These are phyloP conservation scores for Megaceryle alcyon DNA, from an alignment of 2,797 vertebrate species.

Conservation along the genomic window DNA sequence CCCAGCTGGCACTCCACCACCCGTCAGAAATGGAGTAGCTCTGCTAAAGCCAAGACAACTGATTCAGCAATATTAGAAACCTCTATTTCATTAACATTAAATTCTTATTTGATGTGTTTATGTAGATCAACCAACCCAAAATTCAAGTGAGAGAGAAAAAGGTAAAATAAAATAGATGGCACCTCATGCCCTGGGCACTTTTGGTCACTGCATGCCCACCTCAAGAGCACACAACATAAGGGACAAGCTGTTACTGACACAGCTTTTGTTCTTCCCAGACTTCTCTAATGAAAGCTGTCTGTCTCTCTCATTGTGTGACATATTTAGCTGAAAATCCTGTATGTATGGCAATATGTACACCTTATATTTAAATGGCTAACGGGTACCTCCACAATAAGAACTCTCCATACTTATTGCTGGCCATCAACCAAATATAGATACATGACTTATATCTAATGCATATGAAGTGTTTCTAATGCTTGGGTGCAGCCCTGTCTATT, in stretches of 20 bases:
- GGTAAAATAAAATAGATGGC: background rate
- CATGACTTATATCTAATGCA: background rate
- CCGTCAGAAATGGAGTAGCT: background rate
- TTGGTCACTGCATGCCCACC: background rate
- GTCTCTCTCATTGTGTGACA: background rate
- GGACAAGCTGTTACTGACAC: background rate
- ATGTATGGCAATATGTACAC: accelerated
- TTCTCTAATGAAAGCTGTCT: background rate
- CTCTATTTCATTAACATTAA: background rate
- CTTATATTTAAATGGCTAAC: background rate
- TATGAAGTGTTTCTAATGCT: background rate
- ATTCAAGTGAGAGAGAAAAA: background rate
- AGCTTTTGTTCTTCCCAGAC: background rate
- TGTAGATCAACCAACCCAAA: background rate
- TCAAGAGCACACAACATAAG: background rate
- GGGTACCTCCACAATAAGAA: background rate
- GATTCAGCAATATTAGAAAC: background rate
- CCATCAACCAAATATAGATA: background rate
- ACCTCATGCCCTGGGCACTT: background rate
- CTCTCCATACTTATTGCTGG: background rate
- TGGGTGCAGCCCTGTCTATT: background rate
- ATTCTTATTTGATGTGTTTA: background rate
- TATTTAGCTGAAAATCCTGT: background rate
- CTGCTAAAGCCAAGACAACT: background rate
- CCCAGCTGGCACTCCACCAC: background rate